Base-by-base conservation (phyloP, 1,140 invertebrate species). In the Colletes latitarsis region DNA sequence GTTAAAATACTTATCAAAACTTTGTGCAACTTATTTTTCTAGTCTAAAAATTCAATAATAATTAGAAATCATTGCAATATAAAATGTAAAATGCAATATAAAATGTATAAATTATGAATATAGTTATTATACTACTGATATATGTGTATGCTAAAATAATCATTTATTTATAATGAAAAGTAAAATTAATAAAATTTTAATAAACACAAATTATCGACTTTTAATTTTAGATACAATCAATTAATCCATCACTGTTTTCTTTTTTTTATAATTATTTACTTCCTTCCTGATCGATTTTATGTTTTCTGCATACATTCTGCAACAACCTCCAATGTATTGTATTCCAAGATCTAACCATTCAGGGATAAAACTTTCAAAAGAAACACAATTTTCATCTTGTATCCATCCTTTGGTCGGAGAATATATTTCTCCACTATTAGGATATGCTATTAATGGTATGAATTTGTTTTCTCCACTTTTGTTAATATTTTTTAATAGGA, bases 281-380 rank as follows among this genome's bases (percentile, higher is more conserved):
- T 92, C 88, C 53, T 91, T 88, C 6, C 92, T 85, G 55, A 96
- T 95, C 55, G 92, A 90, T 6, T 83, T 85, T 58, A 97, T 95
- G 89, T 97, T 95, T 10, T 95, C 92, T 4, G 95, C 94, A 83
- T 95, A 95, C 3, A 96, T 96, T 80, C 96, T 94, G 89, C 97
- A 98, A 88, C 97, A 98, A 0, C 97, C 97, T 14, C 97, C 97
- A 76, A 98, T 94, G 88, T 96, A 97, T 75, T 92, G 94, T 1
- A 96, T 95, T 5, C 96, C 96, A 6, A 95, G 77, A 58, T 96
- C 91, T 1, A 97, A 88, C 97, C 97, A 98, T 66, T 95, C 93
- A 1, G 94, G 89, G 1, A 97, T 94, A 90, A 95, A 96, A 93
- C 91, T 49, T 74, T 94, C 94, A 2, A 97, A 85, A 0, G 94